Evolutionary conservation across 1,140 invertebrate species (phyloP), one percentile per base, ranked within the genome.

Genomic region (Oryctes rhinoceros): DNA sequence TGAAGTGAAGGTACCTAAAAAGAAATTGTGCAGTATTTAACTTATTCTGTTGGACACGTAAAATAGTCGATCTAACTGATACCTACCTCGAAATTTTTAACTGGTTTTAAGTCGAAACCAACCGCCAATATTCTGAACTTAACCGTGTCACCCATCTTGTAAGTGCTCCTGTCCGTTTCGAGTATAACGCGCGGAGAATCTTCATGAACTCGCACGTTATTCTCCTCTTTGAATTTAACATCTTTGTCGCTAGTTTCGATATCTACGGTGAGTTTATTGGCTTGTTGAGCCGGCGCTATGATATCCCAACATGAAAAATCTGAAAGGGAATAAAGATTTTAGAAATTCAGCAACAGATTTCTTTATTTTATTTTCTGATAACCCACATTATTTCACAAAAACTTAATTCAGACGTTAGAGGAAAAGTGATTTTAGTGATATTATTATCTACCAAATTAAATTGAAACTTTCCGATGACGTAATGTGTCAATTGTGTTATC

Each of bases 121-220:
- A 92, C 75, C 39, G 87, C 88, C 1, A 92, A 85, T 44, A 91
- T 85, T 76, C 91, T 86, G 39, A 92, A 89, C 79, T 89, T 89
- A 10, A 92, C 90, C 80, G 88, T 88, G 83, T 92, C 90, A 5
- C 91, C 90, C 4, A 92, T 91, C 82, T 92, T 93, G 84, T 94
- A 94, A n/a, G 91, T 88, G 0, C 89, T 87, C 83, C 89, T 89
- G 80, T 90, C 90, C 2, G 89, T 90, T 84, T 90, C 89, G 13
- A 90, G 65, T 13, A 71, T 71, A 71, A 71, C 10, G 30, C 24
- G 20, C 13, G 3, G 1, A 9, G 18, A 13, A 37, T 71, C 11
- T 3, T 3, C 24, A 30, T 10, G 5, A 35, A 71, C 24, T 11
- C 3, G 30, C 7, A 71, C 18, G 7, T 4, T 2, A 11, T 37